Base-by-base conservation (phyloP, 2,888 invertebrate genomes). In the Lithophane socia region DNA sequence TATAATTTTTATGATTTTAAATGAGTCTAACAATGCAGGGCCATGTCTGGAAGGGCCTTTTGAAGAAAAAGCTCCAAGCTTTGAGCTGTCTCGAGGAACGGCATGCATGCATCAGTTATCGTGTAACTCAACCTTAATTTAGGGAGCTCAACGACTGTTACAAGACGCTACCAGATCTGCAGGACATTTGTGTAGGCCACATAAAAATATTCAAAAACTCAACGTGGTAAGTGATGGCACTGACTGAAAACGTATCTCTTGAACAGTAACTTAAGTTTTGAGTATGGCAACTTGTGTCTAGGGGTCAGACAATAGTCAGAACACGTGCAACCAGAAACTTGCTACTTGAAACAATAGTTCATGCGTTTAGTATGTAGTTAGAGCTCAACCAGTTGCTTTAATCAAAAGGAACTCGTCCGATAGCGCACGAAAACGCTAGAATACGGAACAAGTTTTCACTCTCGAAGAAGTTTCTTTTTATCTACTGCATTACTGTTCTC, bases 381-480 rank as follows among this genome's bases (percentile, higher is more conserved):
- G 47, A 47, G 69, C 58, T 81, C 68, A 67, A 77, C 67, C 77
- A 76, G 77, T 85, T 73, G 64, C 73, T 85, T 85, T 85, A 85
- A 85, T 85, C 82, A 84, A 85, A 79, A 76, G 64, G 56, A 72
- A 83, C 70, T 71, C 54, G 69, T 64, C 44, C 73, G 77, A 77
- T 77, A 68, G 64, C 64, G 47, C 44, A 58, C 49, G 74, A 67
- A 80, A 80, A 80, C 81, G 64, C 44, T 73, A 47, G 68, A 69
- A 81, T 56, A 78, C 37, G 56, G 73, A 79, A 70, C 13, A 73
- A 83, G 82, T 85, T 73, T 76, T 75, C 82, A 70, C 76, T 85
- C 73, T 82, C n/a, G n/a, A 54, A 74, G 60, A 67, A 84, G 70
- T 82, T 84, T 61, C n/a, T 54, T 37, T 73, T 60, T 70, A 73